These are phyloP conservation scores for Argyra leucocephala DNA, from an alignment of 2,888 invertebrate genomes.

Conservation along the genomic window DNA sequence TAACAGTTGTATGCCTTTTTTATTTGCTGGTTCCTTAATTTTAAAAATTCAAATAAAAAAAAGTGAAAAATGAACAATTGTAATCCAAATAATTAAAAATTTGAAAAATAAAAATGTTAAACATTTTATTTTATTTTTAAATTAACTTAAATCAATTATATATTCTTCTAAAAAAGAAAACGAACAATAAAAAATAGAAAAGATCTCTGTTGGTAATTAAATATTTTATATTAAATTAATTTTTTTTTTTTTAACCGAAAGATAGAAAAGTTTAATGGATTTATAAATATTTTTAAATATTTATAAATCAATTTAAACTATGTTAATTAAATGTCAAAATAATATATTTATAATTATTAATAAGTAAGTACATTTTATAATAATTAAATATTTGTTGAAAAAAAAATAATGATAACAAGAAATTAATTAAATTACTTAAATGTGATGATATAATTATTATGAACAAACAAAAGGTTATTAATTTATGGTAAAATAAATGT, in stretches of 20 bases:
- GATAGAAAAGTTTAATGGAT: background rate
- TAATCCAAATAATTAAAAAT: background rate
- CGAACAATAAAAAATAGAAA: background rate
- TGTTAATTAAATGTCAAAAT: background rate
- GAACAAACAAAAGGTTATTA: background rate
- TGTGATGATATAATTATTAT: background rate
- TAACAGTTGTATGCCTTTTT: constrained; percentile 5
- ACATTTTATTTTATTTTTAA: constrained; percentile 6
- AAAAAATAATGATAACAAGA: background rate
- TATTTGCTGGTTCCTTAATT: constrained; percentile 7
- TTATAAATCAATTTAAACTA: background rate
- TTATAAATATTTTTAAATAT: background rate
- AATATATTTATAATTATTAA: background rate
- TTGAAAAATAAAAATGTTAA: background rate
- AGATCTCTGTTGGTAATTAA: background rate
- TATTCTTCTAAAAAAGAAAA: background rate
- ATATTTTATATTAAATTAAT: background rate
- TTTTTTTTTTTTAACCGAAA: background rate
- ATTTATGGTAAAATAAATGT: no score
- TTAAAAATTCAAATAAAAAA: background rate
- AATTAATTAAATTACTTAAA: background rate
- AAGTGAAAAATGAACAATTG: background rate
- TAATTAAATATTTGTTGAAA: no score
- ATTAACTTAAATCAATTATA: no score
- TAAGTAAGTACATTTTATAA: background rate